Evolutionary conservation across 2,888 invertebrate species (phyloP).

Genomic region (Colletes collaris): DNA sequence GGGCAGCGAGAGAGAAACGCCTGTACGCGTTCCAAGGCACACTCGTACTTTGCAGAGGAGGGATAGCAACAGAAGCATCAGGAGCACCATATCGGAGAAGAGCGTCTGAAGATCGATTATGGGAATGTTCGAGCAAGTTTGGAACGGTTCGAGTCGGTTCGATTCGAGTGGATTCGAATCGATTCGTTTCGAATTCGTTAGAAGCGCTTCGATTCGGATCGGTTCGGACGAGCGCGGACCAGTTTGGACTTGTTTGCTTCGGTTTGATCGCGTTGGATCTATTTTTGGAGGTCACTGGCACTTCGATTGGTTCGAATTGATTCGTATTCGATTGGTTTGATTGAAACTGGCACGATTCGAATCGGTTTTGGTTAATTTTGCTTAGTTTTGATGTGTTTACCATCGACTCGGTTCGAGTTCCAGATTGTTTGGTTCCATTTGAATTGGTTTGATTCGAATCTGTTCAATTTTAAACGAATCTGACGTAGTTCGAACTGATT

Average conservation of each 20-base stretch:
- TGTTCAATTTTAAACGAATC: too few species aligned
- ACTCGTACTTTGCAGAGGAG: slow-evolving; percentile 69
- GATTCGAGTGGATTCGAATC: background rate
- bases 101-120: slow-evolving; percentile 71
- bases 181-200: background rate
- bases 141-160: background rate
- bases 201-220: background rate
- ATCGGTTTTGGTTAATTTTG: background rate
- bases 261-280: background rate
- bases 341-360: background rate
- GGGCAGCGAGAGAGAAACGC: slow-evolving; percentile 74
- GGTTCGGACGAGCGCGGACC: too few species aligned
- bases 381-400: too few species aligned
- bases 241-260: background rate
- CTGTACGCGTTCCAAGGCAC: slow-evolving; percentile 59
- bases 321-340: background rate
- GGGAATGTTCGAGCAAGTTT: background rate
- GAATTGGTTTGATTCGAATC: background rate
- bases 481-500: background rate
- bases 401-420: background rate
- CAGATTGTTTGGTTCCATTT: background rate
- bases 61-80: slow-evolving; percentile 76
- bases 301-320: too few species aligned
- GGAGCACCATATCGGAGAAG: slow-evolving; percentile 78
- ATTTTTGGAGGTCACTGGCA: too few species aligned